Evolutionary conservation across 37 sponge, comb jelly and placozoan species (phyloP), one percentile per base, ranked within the genome.

Genomic region (Lycopodina hypogea): DNA sequence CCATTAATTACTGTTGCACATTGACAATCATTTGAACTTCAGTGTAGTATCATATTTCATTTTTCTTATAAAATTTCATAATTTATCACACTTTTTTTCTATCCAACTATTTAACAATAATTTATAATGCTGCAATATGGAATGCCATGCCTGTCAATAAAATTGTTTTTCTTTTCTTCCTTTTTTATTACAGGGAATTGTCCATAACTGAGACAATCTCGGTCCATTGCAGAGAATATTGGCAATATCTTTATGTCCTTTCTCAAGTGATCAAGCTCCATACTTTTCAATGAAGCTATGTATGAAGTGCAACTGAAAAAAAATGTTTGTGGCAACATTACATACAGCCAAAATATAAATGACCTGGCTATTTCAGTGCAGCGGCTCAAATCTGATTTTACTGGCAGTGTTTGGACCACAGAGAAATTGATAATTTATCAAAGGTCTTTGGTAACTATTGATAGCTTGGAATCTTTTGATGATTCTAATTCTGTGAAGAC

Each of bases 401-500:
- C 28, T 28, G 60, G 18, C 6, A 7, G 3, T 3, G 28, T 6
- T 12, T 59, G n/a, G 1, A n/a, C 37, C 11, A 4, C 39, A 42
- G 36, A 38, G 36, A 35, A 1, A 70, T 35, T 17, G 3, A 42
- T 42, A 70, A n/a, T 17, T 3, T 42, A 9, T 9, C 48, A 45
- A 45, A 45, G 8, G 4, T 45, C 48, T 9, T 4, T 45, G 48
- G 48, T 45, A 9, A 45, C 48, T 45, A 9, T 45, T 45, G 48
- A 4, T 4, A 45, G 48, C 9, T 12, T 45, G 48, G 48, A 9
- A 45, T 45, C 48, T 4, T 45, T 4, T 9, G 48, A 45, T 32
- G 71, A 41, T n/a, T 48, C 72, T 28, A 74, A 66, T 36, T 72
- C 72, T n/a, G 48, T 71, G n/a, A 72, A 52, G 28, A 82, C 75